Percentiles rank a stretch among this genome's conserved stretches.
phyloP scores from a whole-genome alignment of 2,113 vertebrate species.

The Jacana jacana region DNA sequence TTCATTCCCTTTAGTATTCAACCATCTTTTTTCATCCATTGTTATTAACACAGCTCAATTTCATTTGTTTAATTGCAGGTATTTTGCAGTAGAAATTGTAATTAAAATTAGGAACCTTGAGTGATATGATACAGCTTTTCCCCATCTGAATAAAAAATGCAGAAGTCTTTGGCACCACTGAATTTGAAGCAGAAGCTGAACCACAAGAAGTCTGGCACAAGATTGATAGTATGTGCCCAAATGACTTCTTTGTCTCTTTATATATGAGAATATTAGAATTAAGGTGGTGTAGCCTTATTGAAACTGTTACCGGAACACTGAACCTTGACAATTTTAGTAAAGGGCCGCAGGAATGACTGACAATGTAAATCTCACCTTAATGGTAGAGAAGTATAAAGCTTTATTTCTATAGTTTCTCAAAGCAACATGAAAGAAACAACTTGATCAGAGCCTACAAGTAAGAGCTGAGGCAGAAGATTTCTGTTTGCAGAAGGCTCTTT shows the following conservation, averaged over 20 bases:
- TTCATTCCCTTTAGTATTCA: not conserved
- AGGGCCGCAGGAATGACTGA: not conserved
- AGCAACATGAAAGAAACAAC: not conserved
- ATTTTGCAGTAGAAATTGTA: conserved; percentile 1
- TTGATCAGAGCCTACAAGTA: not conserved
- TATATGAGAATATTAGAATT: not conserved
- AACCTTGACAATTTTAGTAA: not conserved
- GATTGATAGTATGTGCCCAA: not conserved
- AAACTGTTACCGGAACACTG: not conserved
- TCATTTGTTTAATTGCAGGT: not conserved
- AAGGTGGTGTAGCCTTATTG: not conserved
- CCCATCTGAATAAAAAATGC: not conserved
- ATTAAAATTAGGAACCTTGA: not conserved
- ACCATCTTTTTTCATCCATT: not conserved
- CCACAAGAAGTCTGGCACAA: not conserved
- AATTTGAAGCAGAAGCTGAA: not conserved
- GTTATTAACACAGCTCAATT: not conserved
- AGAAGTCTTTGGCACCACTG: not conserved
- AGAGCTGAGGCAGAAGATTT: not conserved
- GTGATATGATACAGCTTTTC: not conserved
- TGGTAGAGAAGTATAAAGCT: not conserved
- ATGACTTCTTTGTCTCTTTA: not conserved
- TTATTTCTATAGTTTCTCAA: not conserved
- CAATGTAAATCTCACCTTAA: not conserved
- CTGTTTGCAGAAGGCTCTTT: not conserved